Conservation (phyloP, 2,888 invertebrate species). For the Drosophila seclusa region DNA sequence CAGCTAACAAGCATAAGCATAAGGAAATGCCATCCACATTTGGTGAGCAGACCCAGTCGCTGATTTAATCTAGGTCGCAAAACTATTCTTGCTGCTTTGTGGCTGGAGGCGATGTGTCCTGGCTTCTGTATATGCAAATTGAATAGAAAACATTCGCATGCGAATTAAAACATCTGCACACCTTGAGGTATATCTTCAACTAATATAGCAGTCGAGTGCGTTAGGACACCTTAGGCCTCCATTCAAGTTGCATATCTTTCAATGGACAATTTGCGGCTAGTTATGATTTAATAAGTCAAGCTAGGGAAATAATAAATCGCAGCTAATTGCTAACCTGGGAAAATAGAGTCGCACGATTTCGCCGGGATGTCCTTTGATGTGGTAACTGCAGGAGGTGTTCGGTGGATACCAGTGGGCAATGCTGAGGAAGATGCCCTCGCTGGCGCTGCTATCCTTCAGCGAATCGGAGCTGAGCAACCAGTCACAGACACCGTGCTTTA, state of each 20-base stretch:
- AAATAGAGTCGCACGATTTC: constrained; percentile 96
- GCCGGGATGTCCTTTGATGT: constrained; percentile 93
- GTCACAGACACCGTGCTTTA: constrained; percentile 93
- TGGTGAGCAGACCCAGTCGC: not conserved
- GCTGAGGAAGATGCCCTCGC: constrained; percentile 95
- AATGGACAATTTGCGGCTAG: not conserved
- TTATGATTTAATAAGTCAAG: not conserved
- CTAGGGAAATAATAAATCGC: not conserved
- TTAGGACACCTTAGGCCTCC: not conserved
- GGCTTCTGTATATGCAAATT: not conserved
- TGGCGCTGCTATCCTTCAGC: constrained; percentile 90
- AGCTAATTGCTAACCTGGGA: constrained; percentile 88
- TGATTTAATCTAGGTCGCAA: not conserved
- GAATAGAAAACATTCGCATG: constrained; percentile 2
- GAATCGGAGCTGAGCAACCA: constrained; percentile 94
- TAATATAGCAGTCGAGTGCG: not conserved
- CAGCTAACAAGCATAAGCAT: not conserved
- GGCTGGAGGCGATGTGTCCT: not conserved
- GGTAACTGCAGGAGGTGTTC: constrained; percentile 95
- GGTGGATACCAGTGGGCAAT: constrained; percentile 98
- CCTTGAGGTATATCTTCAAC: not conserved
- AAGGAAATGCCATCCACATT: not conserved
- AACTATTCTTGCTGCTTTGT: not conserved
- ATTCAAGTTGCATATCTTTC: not conserved
- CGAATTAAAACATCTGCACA: not conserved